phyloP scores from a whole-genome alignment of 2,797 vertebrate genomes.

The Lagocephalus sceleratus region DNA sequence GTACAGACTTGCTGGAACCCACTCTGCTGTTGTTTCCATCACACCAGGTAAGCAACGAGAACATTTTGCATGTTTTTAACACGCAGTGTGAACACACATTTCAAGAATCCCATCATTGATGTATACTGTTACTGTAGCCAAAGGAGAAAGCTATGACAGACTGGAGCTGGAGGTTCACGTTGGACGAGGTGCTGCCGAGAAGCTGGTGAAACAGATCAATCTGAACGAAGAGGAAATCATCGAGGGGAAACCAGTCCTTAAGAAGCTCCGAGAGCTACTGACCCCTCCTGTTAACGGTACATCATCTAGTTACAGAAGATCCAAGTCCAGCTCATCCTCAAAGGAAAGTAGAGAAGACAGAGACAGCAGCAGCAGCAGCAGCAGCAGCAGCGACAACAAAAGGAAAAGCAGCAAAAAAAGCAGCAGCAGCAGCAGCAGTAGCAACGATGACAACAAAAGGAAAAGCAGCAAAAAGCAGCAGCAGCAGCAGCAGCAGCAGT shows the following conservation, averaged over 20 bases:
- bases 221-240: conserved; percentile 44
- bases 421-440: conserved; percentile 10
- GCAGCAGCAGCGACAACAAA: not conserved
- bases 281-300: conserved; percentile 38
- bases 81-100: not conserved
- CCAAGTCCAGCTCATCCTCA: conserved; percentile 17
- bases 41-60: conserved; percentile 67
- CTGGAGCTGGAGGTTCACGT: conserved; percentile 76
- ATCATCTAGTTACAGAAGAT: conserved; percentile 33
- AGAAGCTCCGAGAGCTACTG: conserved; percentile 78
- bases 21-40: conserved; percentile 52
- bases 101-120: not conserved
- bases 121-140: conserved; percentile 43
- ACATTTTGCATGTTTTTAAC: conserved; percentile 4
- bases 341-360: no score
- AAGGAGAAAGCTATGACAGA: conserved; percentile 72
- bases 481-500: conserved; percentile 2
- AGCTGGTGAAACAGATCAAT: conserved; percentile 67
- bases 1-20: conserved; percentile 71
- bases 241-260: conserved; percentile 50
- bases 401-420: conserved; percentile 2
- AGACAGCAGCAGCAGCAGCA: conserved; percentile 5
- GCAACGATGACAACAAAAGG: conserved; percentile 11
- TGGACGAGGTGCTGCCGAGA: conserved; percentile 75
- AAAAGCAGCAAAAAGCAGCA: not conserved